Evolutionary conservation across 2,888 invertebrate genomes (phyloP), one percentile per base, ranked within the genome.

Genomic region (Protonemura montana): DNA sequence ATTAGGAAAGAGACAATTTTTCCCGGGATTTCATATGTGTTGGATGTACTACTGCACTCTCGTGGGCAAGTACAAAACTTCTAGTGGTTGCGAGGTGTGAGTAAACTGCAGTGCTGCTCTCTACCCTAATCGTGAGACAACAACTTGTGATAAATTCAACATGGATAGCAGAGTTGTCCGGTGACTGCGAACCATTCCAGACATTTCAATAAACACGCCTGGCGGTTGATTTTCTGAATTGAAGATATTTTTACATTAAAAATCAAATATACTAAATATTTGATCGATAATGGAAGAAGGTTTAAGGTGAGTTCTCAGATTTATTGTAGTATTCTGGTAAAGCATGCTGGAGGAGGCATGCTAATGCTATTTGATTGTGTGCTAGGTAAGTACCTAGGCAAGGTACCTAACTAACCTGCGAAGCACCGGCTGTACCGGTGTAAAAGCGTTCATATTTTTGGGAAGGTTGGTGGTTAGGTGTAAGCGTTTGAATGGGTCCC

Each of bases 281-380:
- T 7, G 3, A 29, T 81, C 30, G 7, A 13, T 27, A 5, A 81
- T 81, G 81, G 81, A 27, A 81, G 81, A 30, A 81, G 29, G 29
- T 27, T n/a, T 81, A 29, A 81, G 81, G 81, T 81, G 30, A 81
- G 29, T 81, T 29, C 28, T 81, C 21, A n/a, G 29, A 13, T 21
- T 29, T 29, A 81, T 30, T 6, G 21, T 81, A 21, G 3, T 30
- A n/a, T 27, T 29, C 2, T 30, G 28, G 26, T 13, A 29, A 27
- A 27, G 26, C 28, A 29, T 78, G 78, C 27, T 27, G 1, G 29
- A 2, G n/a, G 2, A 2, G 78, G 78, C n/a, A n/a, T 78, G 78
- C 78, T 27, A 6, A 25, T 27, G 21, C 78, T 78, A 27, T 78
- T 59, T 21, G 21, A 3, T 3, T 3, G 35, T 6, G 35, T 10